Percentiles rank a stretch among this genome's conserved stretches.
Conservation (phyloP, 2,113 vertebrate species). For the Clarias gariepinus region DNA sequence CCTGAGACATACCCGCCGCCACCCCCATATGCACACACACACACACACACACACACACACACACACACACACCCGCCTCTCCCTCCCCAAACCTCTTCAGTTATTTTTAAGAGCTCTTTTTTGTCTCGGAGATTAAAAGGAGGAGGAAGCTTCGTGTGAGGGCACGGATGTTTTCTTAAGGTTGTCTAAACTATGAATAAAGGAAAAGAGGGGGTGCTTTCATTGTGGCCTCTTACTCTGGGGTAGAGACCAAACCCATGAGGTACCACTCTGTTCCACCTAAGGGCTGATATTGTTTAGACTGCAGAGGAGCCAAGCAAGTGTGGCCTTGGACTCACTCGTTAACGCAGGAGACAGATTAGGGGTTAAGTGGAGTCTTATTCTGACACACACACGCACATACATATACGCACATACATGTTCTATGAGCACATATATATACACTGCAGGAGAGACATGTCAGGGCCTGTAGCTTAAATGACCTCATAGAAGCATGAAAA, state of each 20-base stretch:
- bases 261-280: background rate
- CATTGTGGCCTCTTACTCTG: constrained; percentile 46
- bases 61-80: constrained; percentile 30
- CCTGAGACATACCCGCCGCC: constrained; percentile 48
- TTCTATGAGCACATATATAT: background rate
- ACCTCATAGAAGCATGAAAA: constrained; percentile 30
- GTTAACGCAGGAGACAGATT: constrained; percentile 30
- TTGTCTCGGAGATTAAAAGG: constrained; percentile 71
- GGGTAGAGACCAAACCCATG: background rate
- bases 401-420: constrained; percentile 5
- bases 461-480: constrained; percentile 42
- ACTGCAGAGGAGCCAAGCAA: constrained; percentile 22
- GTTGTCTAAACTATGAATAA: constrained; percentile 68
- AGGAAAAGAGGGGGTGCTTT: constrained; percentile 42
- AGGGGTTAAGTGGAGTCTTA: constrained; percentile 21
- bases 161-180: constrained; percentile 79
- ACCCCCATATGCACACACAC: too few species aligned
- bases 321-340: constrained; percentile 49
- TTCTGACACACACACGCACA: constrained; percentile 35
- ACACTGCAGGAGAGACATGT: constrained; percentile 39
- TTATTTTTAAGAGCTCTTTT: constrained; percentile 70
- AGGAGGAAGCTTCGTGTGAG: constrained; percentile 72
- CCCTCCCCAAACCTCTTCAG: constrained; percentile 26
- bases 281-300: constrained; percentile 45
- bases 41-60: too few species aligned